phyloP scores from a whole-genome alignment of 2,888 invertebrate species.

The Malthinus flaveolus region DNA sequence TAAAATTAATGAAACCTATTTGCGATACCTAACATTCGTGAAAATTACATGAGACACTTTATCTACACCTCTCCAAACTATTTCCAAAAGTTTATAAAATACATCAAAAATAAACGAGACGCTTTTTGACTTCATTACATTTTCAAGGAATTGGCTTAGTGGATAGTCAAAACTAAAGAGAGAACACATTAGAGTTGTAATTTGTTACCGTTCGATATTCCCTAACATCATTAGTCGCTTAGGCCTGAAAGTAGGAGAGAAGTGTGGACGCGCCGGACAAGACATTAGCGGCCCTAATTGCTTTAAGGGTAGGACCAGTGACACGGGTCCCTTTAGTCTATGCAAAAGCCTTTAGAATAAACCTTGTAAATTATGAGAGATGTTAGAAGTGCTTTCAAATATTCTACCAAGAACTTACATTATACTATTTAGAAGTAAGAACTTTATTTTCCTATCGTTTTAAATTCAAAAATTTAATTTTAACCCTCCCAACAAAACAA shows the following conservation, averaged over 20 bases:
- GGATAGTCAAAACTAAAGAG: constrained; percentile 38
- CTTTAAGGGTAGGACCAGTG: constrained; percentile 41
- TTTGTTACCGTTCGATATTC: constrained; percentile 50
- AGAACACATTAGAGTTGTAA: constrained; percentile 51
- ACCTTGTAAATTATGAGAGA: constrained; percentile 31
- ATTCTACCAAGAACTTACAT: constrained; percentile 23
- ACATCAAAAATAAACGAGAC: constrained; percentile 42
- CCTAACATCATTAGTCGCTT: constrained; percentile 52
- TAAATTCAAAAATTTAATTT: no score
- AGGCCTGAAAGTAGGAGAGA: constrained; percentile 47
- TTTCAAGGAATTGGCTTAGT: constrained; percentile 35
- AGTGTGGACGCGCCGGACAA: constrained; percentile 51
- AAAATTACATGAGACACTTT: constrained; percentile 28
- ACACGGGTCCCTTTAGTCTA: constrained; percentile 31
- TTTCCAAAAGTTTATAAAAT: constrained; percentile 35
- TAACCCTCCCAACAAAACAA: no score
- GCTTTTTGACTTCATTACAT: constrained; percentile 41
- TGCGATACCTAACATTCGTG: constrained; percentile 21
- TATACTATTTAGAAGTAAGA: background rate
- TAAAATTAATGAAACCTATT: constrained; percentile 28
- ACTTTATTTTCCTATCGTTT: no score
- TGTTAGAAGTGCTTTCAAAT: constrained; percentile 28
- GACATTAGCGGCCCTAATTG: constrained; percentile 55
- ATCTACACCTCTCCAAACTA: constrained; percentile 22
- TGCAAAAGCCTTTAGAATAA: constrained; percentile 29